Evolutionary conservation across 2,113 vertebrate species (phyloP).

Genomic region (Clarias magur): DNA sequence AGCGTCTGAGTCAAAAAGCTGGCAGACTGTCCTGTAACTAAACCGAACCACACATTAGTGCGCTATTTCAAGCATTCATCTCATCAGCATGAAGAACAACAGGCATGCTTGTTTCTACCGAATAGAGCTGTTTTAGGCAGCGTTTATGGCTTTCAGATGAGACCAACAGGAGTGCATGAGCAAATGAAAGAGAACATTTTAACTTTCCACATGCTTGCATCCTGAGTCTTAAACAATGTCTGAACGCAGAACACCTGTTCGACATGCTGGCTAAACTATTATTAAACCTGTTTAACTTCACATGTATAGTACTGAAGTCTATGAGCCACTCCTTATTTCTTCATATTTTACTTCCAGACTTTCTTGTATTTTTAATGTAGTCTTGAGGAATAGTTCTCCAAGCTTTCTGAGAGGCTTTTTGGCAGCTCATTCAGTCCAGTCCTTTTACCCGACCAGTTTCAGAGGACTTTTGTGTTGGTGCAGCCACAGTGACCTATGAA

Average conservation of each 20-base stretch:
- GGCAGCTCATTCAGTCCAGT: no score
- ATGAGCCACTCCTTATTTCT: no score
- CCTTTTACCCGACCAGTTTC: no score
- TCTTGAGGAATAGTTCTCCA: no score
- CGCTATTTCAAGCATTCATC: conserved; percentile 27
- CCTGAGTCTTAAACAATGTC: conserved; percentile 16
- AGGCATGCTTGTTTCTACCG: not conserved
- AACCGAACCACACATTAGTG: not conserved
- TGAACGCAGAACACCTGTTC: conserved; percentile 18
- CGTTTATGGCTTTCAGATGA: conserved; percentile 26
- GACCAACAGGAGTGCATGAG: conserved; percentile 11
- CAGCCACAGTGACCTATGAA: no score
- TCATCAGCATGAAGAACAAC: conserved; percentile 29
- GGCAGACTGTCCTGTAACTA: conserved; percentile 19
- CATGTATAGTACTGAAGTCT: not conserved
- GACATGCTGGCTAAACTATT: conserved; percentile 29
- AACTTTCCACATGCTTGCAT: not conserved
- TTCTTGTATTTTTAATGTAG: no score
- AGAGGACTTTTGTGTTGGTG: no score
- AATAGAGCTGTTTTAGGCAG: not conserved
- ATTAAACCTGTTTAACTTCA: conserved; percentile 29
- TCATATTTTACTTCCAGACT: no score
- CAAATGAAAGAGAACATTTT: conserved; percentile 23
- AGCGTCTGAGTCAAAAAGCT: not conserved
- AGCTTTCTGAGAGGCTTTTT: no score